Base-by-base conservation (phyloP, 2,888 invertebrate species). In the Galeruca laticollis region DNA sequence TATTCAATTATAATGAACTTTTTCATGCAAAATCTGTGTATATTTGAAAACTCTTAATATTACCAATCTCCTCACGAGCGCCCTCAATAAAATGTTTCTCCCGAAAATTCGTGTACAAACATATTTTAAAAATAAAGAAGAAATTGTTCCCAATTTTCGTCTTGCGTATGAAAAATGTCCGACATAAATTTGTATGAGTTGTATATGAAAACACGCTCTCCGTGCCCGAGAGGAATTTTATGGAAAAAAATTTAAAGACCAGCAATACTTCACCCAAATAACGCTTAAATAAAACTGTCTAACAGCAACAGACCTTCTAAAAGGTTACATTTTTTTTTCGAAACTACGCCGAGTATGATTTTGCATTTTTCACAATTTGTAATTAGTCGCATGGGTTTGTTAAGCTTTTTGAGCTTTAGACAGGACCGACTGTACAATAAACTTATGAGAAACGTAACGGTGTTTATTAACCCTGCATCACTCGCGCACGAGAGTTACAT, bases 111-210 rank as follows among this genome's bases (percentile, higher is more conserved):
- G 15, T 20, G 49, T 9, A 49, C 49, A 49, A 18, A 11, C 13
- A 51, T 51, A 51, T 51, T 51, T 51, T 13, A 40, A 51, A 20
- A 20, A 51, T 20, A 51, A 51, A 21, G 21, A 51, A 51, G 21
- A 51, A 51, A 51, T 51, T 51, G 21, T 51, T 11, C 51, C 51
- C 51, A 51, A 21, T 51, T 51, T 51, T 51, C 40, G 21, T 51
- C 51, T 51, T 51, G 51, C 18, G 15, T 63, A 54, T 57, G 65
- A 65, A 65, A 65, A 65, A 65, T 65, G 65, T 2, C 11, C 9
- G 33, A 33, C 49, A 65, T 65, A 65, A 65, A 65, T 65, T 65
- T 57, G 20, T 49, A 57, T 59, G 49, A 65, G 35, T 65, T 64
- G 54, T 64, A 64, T 64, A 64, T 64, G 56, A 64, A 64, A 64